Evolutionary conservation across 2,888 invertebrate genomes (phyloP), one percentile per base, ranked within the genome.

Genomic region (Lydus trimaculatus): DNA sequence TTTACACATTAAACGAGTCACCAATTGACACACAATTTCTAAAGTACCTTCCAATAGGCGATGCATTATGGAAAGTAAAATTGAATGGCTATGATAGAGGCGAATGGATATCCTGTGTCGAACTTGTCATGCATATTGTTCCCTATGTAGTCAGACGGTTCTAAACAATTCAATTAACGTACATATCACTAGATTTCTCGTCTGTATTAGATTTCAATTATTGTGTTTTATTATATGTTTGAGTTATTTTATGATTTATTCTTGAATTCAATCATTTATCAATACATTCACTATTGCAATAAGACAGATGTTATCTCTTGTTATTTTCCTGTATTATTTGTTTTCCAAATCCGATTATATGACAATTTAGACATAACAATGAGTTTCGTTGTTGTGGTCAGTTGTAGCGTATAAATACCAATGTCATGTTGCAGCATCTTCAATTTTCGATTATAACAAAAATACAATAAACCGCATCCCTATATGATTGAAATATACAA

Each of bases 21-120:
- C 73, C 75, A 9, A 70, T 80, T 48, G 66, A 66, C 9, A 64
- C 76, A 4, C 69, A 77, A 31, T 67, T 74, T 28, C 61, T 80
- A 63, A 75, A 67, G 20, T 75, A 69, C 31, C 28, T 81, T 17
- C 80, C 81, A 4, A 69, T 81, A 43, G 69, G 75, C 13, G 78
- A 79, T 62, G 82, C 79, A 8, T 52, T 79, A 17, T 82, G 81
- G 80, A 81, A 78, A 72, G 56, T 78, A 15, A 75, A 75, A 60
- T 36, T 81, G 43, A 73, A 71, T 31, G 81, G 77, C 36, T 79
- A 70, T 66, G 80, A 80, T 67, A 62, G 33, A 28, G 72, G 64
- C 8, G 48, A 25, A 43, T 70, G 71, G 58, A 43, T 80, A 31
- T 70, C 77, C 0, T 81, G 80, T 70, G 74, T 79, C 3, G 74